phyloP scores from a whole-genome alignment of 2,797 vertebrate genomes.

The Spatula versicolor region DNA sequence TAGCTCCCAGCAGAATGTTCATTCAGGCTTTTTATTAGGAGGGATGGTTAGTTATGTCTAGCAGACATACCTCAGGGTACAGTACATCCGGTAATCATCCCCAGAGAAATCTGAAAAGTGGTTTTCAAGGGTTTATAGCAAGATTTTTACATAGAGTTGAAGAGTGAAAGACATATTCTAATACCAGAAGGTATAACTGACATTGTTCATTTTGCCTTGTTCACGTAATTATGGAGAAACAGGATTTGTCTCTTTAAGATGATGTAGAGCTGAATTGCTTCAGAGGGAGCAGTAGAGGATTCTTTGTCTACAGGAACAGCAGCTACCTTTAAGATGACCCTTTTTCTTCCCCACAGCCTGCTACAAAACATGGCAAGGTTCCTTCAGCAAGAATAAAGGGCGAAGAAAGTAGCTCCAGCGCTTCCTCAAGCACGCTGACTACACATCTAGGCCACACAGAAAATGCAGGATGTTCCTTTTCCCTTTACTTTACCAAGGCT shows the following conservation, averaged over 20 bases:
- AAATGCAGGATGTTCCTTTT: neutral
- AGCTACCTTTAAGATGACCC: neutral
- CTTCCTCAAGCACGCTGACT: no score
- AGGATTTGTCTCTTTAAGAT: neutral
- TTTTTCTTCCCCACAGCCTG: neutral
- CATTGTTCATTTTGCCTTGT: rapidly evolving
- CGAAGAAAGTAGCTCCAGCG: neutral
- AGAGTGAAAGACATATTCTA: neutral
- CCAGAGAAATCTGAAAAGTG: neutral
- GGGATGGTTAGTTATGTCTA: neutral
- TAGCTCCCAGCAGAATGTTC: neutral
- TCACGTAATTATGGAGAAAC: neutral
- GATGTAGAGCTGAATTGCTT: neutral
- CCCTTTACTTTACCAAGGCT: neutral
- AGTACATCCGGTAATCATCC: neutral
- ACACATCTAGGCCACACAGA: neutral
- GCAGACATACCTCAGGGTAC: neutral
- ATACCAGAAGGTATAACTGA: rapidly evolving
- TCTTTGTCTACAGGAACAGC: neutral
- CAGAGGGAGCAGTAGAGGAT: neutral
- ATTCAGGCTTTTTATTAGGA: neutral
- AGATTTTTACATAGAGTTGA: neutral
- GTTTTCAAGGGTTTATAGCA: neutral
- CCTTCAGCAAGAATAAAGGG: no score
- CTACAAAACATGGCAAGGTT: neutral